Evolutionary conservation across 2,888 invertebrate species (phyloP).

Genomic region (Polydesmus complanatus): DNA sequence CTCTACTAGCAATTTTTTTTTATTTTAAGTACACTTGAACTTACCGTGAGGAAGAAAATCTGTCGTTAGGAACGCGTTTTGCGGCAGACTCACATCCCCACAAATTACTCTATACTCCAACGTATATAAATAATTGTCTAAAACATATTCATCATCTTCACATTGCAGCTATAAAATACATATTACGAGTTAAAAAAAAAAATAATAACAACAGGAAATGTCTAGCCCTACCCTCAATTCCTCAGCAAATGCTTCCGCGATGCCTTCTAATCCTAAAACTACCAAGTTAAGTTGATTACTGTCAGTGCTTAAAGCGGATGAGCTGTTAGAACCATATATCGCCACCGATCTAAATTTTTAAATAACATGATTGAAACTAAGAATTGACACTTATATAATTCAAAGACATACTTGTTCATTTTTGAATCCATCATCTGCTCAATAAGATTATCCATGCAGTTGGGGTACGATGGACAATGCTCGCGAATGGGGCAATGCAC

Average conservation of each 20-base stretch:
- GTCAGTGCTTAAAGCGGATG: slow-evolving; percentile 49
- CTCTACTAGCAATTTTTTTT: no score
- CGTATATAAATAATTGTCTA: slow-evolving; percentile 63
- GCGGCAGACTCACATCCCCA: slow-evolving; percentile 64
- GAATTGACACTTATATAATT: neutral
- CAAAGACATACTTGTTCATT: slow-evolving; percentile 20
- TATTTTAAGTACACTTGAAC: no score
- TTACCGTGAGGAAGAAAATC: slow-evolving; percentile 81
- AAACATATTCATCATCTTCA: slow-evolving; percentile 69
- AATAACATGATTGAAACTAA: neutral
- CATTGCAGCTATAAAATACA: slow-evolving; percentile 52
- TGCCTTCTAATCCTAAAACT: slow-evolving; percentile 70
- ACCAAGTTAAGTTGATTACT: slow-evolving; percentile 70
- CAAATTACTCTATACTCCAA: slow-evolving; percentile 73
- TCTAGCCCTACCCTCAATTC: slow-evolving; percentile 60
- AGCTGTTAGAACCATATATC: slow-evolving; percentile 46
- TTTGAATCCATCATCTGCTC: slow-evolving; percentile 54
- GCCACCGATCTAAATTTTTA: slow-evolving; percentile 34
- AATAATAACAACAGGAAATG: neutral
- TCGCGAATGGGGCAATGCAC: slow-evolving; percentile 88
- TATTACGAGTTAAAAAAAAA: neutral
- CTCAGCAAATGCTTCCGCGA: slow-evolving; percentile 73
- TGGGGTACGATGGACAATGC: slow-evolving; percentile 79
- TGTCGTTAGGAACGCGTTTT: slow-evolving; percentile 65
- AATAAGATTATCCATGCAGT: slow-evolving; percentile 63